Percentiles rank a stretch among this genome's conserved stretches.
phyloP scores from a whole-genome alignment of 2,113 vertebrate species.

The Balaenoptera acutorostrata region DNA sequence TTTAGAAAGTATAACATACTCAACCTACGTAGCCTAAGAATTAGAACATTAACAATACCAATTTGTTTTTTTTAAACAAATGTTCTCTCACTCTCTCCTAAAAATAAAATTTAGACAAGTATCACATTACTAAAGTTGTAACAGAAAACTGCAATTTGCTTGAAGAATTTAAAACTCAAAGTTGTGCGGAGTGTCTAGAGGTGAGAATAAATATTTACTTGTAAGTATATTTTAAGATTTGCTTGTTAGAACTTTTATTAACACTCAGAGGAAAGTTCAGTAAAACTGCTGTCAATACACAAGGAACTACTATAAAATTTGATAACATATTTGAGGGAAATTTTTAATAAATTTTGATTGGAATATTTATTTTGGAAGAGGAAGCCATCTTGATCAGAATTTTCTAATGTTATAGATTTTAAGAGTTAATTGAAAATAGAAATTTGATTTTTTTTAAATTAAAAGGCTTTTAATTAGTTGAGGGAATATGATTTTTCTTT shows the following conservation, averaged over 20 bases:
- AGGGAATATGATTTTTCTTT: neutral
- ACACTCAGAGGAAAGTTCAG: neutral
- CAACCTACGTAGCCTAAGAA: neutral
- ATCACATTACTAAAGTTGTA: slow-evolving; percentile 80
- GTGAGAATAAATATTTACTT: slow-evolving; percentile 77
- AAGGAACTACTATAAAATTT: neutral
- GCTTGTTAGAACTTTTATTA: neutral
- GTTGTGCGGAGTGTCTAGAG: slow-evolving; percentile 61
- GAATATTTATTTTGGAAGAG: neutral
- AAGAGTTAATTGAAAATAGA: slow-evolving; percentile 14
- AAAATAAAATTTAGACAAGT: slow-evolving; percentile 80
- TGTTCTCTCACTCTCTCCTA: slow-evolving; percentile 52
- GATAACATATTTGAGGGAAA: neutral
- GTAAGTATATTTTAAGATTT: slow-evolving; percentile 49
- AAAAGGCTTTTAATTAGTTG: neutral
- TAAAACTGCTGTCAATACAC: neutral
- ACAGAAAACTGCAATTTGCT: slow-evolving; percentile 74
- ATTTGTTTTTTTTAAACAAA: slow-evolving; percentile 29
- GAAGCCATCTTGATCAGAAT: neutral
- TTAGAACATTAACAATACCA: slow-evolving; percentile 14
- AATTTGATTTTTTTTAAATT: neutral
- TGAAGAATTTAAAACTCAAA: slow-evolving; percentile 67
- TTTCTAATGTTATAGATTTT: neutral
- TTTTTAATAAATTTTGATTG: slow-evolving; percentile 32
- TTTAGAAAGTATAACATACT: neutral